Evolutionary conservation across 2,888 invertebrate genomes (phyloP).

Genomic region (Megastigmus dorsalis): DNA sequence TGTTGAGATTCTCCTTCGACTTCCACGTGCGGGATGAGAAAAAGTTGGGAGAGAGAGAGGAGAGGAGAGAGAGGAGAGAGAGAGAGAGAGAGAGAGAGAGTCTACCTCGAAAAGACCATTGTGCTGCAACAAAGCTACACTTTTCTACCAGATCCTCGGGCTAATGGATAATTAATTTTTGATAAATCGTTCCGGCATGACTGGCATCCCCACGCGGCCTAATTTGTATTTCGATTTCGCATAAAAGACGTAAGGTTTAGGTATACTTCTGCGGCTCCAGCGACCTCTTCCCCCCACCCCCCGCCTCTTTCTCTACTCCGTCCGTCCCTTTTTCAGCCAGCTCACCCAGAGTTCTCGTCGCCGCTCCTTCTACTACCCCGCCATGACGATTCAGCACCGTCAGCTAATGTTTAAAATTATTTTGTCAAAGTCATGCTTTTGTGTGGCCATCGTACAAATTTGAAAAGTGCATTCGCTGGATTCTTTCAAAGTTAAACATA

Average conservation of each 20-base stretch:
- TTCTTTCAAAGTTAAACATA: not conserved
- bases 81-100: not conserved
- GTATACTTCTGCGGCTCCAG: no score
- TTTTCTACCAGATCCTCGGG: slow-evolving; percentile 69
- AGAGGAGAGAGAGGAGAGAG: not conserved
- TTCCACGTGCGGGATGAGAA: slow-evolving; percentile 20
- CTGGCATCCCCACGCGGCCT: slow-evolving; percentile 65
- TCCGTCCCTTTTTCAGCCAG: not conserved
- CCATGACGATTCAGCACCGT: slow-evolving; percentile 3
- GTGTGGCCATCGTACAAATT: slow-evolving; percentile 6
- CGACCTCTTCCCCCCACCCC: no score
- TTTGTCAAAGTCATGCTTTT: slow-evolving; percentile 38
- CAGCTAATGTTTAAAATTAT: slow-evolving; percentile 29
- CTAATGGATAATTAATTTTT: slow-evolving; percentile 74
- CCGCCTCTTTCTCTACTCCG: slow-evolving; percentile 19
- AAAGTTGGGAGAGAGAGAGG: slow-evolving; percentile 2
- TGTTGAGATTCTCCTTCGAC: slow-evolving; percentile 34
- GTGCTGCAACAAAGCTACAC: slow-evolving; percentile 69
- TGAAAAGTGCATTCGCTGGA: not conserved
- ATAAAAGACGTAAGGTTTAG: slow-evolving; percentile 58
- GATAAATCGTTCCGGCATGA: slow-evolving; percentile 71
- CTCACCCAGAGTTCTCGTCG: no score
- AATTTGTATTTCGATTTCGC: slow-evolving; percentile 70
- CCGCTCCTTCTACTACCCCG: not conserved
- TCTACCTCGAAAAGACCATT: slow-evolving; percentile 61